Evolutionary conservation across 2,797 vertebrate genomes (phyloP), one percentile per base, ranked within the genome.

Genomic region (Coendou prehensilis): DNA sequence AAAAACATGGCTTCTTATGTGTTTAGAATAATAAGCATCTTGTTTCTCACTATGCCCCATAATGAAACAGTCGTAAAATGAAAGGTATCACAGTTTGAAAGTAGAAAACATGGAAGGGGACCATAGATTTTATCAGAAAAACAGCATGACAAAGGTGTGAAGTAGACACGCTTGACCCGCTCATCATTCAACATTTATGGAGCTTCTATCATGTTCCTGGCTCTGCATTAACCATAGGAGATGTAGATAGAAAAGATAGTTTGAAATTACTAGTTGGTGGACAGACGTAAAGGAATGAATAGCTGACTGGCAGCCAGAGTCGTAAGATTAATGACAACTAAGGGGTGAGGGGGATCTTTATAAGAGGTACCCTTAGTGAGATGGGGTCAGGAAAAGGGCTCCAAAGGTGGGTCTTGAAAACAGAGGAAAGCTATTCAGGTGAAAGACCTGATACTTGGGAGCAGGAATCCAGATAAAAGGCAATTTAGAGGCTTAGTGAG

Each of bases 21-120:
- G 4, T 83, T 94, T 73, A 61, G 23, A 50, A 18, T 85, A 57
- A 23, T 83, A n/a, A 57, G 33, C 5, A 83, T 59, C 57, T 91
- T 37, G 5, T 81, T 86, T 86, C 91, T 76, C 63, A 94, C 10
- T 10, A 26, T 86, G 20, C 18, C 10, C 61, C 14, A 1, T n/a
- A 59, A 28, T 67, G 28, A 87, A 92, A 69, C 59, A 82, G 45
- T 82, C 47, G 75, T 50, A 75, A 56, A 5, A 45, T 71, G 73
- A 91, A 79, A 45, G 18, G 26, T 56, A 76, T 80, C 41, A 56
- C 54, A 81, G 9, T 73, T 89, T 94, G 52, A 85, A 97, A 89
- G 30, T 50, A 88, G 92, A 59, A 76, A 81, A 57, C 13, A 9
- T 41, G 76, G 71, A 64, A 90, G 57, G 6, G 26, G 13, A 3